Conservation (phyloP, 2,888 invertebrate genomes). For the Rhaphigaster nebulosa region DNA sequence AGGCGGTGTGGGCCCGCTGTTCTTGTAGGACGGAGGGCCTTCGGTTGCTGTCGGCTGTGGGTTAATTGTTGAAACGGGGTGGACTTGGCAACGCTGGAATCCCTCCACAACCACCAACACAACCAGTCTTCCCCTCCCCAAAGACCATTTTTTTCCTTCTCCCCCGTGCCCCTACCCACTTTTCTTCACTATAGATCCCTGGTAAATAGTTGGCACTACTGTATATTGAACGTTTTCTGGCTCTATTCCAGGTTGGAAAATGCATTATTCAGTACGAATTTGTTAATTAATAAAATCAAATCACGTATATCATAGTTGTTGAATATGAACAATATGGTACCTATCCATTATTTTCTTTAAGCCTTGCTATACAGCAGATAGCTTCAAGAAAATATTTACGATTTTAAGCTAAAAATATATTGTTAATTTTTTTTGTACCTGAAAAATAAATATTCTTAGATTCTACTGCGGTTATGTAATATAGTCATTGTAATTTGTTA, state of each 20-base stretch:
- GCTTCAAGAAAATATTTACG: neutral
- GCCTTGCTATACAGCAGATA: neutral
- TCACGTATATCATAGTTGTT: neutral
- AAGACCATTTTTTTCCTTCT: neutral
- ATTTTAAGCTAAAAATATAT: no score
- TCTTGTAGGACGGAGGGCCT: constrained; percentile 1
- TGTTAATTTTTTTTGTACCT: no score
- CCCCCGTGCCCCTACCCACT: constrained; percentile 25
- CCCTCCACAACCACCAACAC: constrained; percentile 48
- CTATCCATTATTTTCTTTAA: neutral
- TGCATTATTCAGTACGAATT: neutral
- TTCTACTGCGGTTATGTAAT: no score
- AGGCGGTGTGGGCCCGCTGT: neutral
- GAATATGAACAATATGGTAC: neutral
- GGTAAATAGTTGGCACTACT: constrained; percentile 43
- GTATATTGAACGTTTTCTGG: constrained; percentile 12
- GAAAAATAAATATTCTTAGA: no score
- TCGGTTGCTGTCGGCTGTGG: neutral
- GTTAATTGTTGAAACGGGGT: constrained; percentile 36
- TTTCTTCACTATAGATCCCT: constrained; percentile 42
- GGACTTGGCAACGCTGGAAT: constrained; percentile 47
- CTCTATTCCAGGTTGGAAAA: neutral
- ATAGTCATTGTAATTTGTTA: no score
- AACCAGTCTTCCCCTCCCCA: constrained; percentile 31
- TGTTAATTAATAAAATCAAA: neutral